Base-by-base conservation (phyloP, 2,888 invertebrate species). In the Atethmia centrago region DNA sequence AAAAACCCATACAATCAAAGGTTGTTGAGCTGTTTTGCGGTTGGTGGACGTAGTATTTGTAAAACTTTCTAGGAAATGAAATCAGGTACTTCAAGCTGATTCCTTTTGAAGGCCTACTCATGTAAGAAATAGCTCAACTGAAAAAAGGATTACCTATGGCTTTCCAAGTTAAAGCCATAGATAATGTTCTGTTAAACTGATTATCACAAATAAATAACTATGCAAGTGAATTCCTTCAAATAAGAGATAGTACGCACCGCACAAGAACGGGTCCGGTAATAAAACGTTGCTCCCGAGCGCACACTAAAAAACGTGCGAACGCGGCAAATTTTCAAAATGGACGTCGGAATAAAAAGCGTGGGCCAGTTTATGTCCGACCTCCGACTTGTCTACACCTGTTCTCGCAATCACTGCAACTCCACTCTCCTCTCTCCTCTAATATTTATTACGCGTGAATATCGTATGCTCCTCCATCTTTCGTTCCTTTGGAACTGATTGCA, bases 371-470 rank as follows among this genome's bases (percentile, higher is more conserved):
- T 87, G 88, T 87, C 84, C 85, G 82, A 86, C 82, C 82, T 76
- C 83, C 84, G 87, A 87, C 92, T 82, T 86, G 88, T 89, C 92
- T 91, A 93, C 95, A 95, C 95, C 94, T 95, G 94, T 88, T 90
- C 88, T 88, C 91, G 92, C 94, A 95, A 95, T 95, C 95, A 94
- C 95, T 94, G 95, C 94, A 95, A 89, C 95, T 96, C 91, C 90
- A 68, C 80, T 83, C 73, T 64, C 80, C 80, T 62, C 80, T 61
- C 80, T 80, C 68, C 84, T 96, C 91, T 96, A 96, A 96, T 96
- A 96, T 96, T 96, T 95, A 96, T 96, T 94, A 92, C 94, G 89
- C 91, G 94, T 96, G 95, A 96, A 96, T 96, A 95, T 94, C 93
- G 92, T 93, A 95, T 93, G 92, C 87, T 89, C 86, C 88, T 92